Percentiles rank a stretch among this genome's conserved stretches.
Evolutionary conservation across 2,888 invertebrate genomes (phyloP).

Genomic region (Heliconius ismenius): DNA sequence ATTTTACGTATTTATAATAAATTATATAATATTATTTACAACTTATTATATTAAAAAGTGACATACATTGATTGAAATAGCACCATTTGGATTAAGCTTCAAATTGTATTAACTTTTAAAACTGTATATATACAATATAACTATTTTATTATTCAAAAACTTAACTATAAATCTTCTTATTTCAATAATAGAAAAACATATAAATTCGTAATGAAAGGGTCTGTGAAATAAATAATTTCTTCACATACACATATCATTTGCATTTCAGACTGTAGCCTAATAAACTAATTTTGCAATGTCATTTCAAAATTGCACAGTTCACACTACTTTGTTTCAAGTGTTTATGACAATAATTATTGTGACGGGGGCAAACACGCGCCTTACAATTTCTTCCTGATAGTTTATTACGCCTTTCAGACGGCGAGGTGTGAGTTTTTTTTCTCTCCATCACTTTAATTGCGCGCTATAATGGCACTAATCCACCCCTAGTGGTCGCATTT

Average conservation of each 20-base stretch:
- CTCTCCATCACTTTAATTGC: slow-evolving; percentile 58
- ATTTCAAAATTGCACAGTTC: neutral
- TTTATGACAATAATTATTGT: slow-evolving; percentile 40
- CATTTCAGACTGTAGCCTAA: neutral
- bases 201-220: neutral
- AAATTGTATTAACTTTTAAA: slow-evolving; percentile 37
- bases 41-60: slow-evolving; percentile 7
- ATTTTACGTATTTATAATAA: slow-evolving; percentile 13
- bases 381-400: slow-evolving; percentile 59
- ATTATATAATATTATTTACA: slow-evolving; percentile 36
- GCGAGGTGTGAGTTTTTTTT: slow-evolving; percentile 55
- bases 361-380: slow-evolving; percentile 46
- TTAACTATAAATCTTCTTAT: neutral
- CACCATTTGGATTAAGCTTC: slow-evolving; percentile 67
- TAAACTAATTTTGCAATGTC: neutral
- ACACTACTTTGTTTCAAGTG: neutral
- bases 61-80: slow-evolving; percentile 47
- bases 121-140: slow-evolving; percentile 20
- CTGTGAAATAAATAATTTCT: neutral
- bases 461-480: slow-evolving; percentile 90
- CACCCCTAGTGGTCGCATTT: slow-evolving; percentile 92
- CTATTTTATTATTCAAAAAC: neutral
- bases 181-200: neutral
- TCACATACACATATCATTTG: neutral
- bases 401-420: slow-evolving; percentile 51